Percentiles rank a stretch among this genome's conserved stretches.
Conservation (phyloP, 2,797 vertebrate genomes). For the Peromyscus aztecus region DNA sequence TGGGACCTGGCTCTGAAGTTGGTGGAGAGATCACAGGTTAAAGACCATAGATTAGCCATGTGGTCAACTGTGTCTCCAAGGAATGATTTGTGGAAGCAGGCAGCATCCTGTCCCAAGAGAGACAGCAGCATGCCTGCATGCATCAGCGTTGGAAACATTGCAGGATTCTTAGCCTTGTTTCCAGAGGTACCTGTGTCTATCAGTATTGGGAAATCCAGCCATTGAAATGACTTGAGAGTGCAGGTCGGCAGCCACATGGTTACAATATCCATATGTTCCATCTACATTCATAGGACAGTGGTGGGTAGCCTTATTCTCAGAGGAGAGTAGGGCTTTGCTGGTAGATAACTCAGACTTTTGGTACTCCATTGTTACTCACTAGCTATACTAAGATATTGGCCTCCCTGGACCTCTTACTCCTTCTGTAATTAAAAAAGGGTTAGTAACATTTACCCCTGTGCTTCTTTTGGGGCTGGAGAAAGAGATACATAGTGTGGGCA, state of each 20-base stretch:
- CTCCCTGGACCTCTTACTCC: not conserved
- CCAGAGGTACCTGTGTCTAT: too few relatives aligned
- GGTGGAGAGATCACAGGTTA: not conserved
- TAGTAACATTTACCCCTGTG: not conserved
- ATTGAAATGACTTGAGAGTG: not conserved
- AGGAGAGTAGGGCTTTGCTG: not conserved
- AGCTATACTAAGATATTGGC: not conserved
- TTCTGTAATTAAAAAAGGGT: not conserved
- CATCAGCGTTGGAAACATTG: accelerated
- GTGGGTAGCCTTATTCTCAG: not conserved
- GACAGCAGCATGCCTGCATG: not conserved
- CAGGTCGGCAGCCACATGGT: not conserved
- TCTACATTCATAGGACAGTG: not conserved
- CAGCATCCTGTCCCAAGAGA: too few relatives aligned
- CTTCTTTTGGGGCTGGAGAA: not conserved
- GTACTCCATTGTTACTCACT: accelerated
- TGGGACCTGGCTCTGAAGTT: not conserved
- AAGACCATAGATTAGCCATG: not conserved
- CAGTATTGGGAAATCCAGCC: not conserved
- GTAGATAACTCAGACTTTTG: not conserved
- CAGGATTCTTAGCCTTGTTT: not conserved
- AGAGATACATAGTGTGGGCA: not conserved
- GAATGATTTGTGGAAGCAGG: too few relatives aligned
- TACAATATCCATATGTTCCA: not conserved
- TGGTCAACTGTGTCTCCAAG: not conserved